Percentiles rank a stretch among this genome's conserved stretches.
Evolutionary conservation across 2,797 vertebrate genomes (phyloP).

Genomic region (Okamejei kenojei): DNA sequence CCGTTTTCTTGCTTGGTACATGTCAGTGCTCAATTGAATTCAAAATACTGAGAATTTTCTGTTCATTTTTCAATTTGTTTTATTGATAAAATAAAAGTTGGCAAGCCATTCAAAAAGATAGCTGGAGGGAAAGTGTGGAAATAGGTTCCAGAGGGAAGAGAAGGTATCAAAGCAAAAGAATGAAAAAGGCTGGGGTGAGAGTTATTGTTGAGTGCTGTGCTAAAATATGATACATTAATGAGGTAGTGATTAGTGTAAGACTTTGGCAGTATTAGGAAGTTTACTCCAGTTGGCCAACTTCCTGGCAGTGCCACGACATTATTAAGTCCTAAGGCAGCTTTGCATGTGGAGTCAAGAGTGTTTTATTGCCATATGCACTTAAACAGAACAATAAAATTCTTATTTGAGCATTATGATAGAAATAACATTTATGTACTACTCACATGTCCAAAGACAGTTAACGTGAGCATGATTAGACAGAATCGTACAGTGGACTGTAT

Average conservation of each 20-base stretch:
- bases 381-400: no score
- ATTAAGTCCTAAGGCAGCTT: neutral
- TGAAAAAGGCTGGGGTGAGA: neutral
- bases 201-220: neutral
- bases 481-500: neutral
- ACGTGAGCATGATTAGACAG: neutral
- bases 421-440: neutral
- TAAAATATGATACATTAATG: neutral
- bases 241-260: neutral
- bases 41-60: neutral
- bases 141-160: neutral
- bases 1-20: neutral
- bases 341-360: neutral
- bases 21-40: neutral
- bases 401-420: neutral
- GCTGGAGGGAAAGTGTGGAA: neutral
- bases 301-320: no score
- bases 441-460: neutral
- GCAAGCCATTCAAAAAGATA: neutral
- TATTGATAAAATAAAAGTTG: neutral
- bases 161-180: no score
- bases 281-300: neutral
- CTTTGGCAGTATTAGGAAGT: neutral
- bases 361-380: no score
- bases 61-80: neutral